These are phyloP conservation scores for Caenorhabditis sp. DNA, from an alignment of 2,888 invertebrate species.

Conservation along the genomic window DNA sequence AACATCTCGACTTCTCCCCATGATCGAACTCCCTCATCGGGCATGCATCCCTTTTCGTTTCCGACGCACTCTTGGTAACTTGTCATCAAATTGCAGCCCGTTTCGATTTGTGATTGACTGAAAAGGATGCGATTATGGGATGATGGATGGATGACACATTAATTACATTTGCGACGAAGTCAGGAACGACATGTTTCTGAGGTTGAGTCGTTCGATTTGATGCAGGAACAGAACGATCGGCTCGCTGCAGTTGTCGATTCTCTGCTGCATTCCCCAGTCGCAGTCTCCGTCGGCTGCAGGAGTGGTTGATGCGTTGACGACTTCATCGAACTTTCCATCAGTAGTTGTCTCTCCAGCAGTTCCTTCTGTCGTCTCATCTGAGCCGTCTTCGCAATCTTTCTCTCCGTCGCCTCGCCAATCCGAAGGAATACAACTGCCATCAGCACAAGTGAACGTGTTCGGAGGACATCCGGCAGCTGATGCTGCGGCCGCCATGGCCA, in stretches of 20 bases:
- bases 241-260: conserved; percentile 73
- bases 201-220: conserved; percentile 63
- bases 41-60: conserved; percentile 67
- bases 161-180: conserved; percentile 45
- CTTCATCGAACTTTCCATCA: conserved; percentile 49
- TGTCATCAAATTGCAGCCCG: conserved; percentile 70
- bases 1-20: conserved; percentile 78
- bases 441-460: conserved; percentile 78
- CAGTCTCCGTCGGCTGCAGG: conserved; percentile 56
- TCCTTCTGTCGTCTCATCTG: conserved; percentile 65
- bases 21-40: conserved; percentile 67
- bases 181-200: conserved; percentile 56
- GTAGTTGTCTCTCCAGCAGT: conserved; percentile 27
- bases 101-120: conserved; percentile 69
- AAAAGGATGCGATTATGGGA: conserved; percentile 24
- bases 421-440: conserved; percentile 78
- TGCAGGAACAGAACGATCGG: conserved; percentile 71
- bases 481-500: conserved; percentile 34
- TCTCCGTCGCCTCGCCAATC: conserved; percentile 82
- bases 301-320: conserved; percentile 38
- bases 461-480: conserved; percentile 70
- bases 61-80: conserved; percentile 74
- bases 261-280: conserved; percentile 68
- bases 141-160: conserved; percentile 28
- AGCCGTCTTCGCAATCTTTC: conserved; percentile 79